phyloP scores from a whole-genome alignment of 2,888 invertebrate species.

The Athrips mouffetella region DNA sequence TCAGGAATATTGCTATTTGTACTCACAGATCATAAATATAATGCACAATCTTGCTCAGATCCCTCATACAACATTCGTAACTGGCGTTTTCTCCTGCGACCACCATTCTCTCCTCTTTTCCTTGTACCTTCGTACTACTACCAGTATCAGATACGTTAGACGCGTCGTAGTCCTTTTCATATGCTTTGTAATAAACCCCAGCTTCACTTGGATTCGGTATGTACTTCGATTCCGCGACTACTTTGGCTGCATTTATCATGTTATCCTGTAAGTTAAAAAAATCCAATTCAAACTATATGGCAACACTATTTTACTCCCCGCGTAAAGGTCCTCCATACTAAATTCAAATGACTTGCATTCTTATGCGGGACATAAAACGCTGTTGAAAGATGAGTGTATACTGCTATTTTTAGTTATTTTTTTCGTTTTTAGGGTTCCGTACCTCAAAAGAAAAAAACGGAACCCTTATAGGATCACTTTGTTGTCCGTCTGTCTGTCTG shows the following conservation, averaged over 20 bases:
- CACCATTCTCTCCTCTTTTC: neutral
- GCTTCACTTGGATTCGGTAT: constrained; percentile 49
- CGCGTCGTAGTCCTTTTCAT: neutral
- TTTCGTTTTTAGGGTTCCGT: too few relatives aligned
- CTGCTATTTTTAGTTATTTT: too few relatives aligned
- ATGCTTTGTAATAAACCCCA: constrained; percentile 44
- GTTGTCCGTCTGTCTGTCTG: too few relatives aligned
- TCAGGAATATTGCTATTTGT: too few relatives aligned
- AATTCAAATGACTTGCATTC: too few relatives aligned
- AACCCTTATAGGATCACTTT: too few relatives aligned
- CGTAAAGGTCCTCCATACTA: too few relatives aligned
- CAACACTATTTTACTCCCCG: too few relatives aligned
- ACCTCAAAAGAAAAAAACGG: too few relatives aligned
- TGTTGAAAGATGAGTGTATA: too few relatives aligned
- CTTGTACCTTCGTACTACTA: neutral
- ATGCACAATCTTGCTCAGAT: constrained; percentile 61
- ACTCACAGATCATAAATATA: constrained; percentile 70
- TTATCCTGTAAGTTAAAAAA: constrained; percentile 49
- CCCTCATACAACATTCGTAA: constrained; percentile 54
- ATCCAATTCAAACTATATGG: too few relatives aligned
- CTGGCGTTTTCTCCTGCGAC: neutral
- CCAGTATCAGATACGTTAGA: neutral
- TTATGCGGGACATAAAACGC: too few relatives aligned
- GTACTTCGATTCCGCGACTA: constrained; percentile 37
- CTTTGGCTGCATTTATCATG: constrained; percentile 55